Base-by-base conservation (phyloP, 2,797 vertebrate genomes). In the Pyrrhura leucotis region DNA sequence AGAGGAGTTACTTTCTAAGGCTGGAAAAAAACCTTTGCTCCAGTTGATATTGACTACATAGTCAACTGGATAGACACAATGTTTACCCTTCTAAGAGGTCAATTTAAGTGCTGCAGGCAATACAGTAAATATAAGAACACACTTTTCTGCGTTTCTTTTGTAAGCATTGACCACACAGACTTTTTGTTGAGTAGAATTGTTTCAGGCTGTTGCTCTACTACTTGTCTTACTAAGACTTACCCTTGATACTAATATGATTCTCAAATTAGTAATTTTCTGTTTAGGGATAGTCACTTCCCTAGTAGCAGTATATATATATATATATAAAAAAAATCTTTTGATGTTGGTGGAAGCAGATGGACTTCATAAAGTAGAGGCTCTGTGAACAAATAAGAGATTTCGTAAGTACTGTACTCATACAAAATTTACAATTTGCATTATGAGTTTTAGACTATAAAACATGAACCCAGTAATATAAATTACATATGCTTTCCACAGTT, bases 1-100 rank as follows among this genome's bases (percentile, higher is more conserved):
- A 74, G 95, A 97, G 95, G 95, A 94, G 81, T 95, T 97, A 91
- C 62, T 88, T 77, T 54, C 44, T 65, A 77, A 62, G 48, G 25
- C 50, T 91, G 81, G 65, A 71, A 89, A 79, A 79, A 63, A 26
- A 25, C 68, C 66, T 28, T 53, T 72, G 42, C 88, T 96, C 29
- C 54, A 37, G 39, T 65, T 92, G 82, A 42, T 95, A 95, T 97
- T 95, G 97, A 97, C 94, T 73, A 2, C 58, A 45, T 74, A 93
- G 95, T 73, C 61, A 95, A 87, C 85, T 65, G 89, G 48, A 84
- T 62, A 88, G 85, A 94, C 84, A 85, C 63, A 69, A 56, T 96
- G 50, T 93, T 93, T 95, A 93, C 56, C 88, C 93, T 94, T 85
- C 93, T 63, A 72, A 67, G 92, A 97, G 91, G 95, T 91, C 96